Evolutionary conservation across 2,797 vertebrate species (phyloP).

Genomic region (Paramormyrops hopkinsi): DNA sequence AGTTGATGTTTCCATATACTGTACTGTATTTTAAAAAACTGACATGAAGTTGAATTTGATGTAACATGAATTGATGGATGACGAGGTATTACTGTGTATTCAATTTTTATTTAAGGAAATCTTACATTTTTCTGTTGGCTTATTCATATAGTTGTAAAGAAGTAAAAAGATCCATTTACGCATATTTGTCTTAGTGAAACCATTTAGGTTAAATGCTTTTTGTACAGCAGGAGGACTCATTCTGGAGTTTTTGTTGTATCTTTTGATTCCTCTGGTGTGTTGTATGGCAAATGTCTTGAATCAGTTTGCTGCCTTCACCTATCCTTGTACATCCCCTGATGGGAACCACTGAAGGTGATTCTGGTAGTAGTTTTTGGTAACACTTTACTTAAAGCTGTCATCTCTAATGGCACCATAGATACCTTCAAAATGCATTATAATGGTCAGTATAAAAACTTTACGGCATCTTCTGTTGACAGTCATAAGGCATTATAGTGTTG

Average conservation of each 20-base stretch:
- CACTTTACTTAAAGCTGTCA: background rate
- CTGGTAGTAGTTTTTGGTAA: background rate
- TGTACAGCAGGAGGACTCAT: background rate
- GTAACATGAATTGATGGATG: background rate
- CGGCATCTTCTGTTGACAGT: background rate
- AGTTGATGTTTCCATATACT: background rate
- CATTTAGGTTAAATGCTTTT: background rate
- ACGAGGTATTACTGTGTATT: background rate
- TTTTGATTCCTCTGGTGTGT: background rate
- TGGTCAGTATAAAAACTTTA: background rate
- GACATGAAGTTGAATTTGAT: background rate
- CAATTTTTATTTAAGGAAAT: background rate
- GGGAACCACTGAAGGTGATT: background rate
- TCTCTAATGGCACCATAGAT: background rate
- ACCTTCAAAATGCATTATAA: background rate
- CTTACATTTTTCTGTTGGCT: background rate
- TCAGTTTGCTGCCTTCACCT: background rate
- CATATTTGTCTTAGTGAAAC: background rate
- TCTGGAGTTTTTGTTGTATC: background rate
- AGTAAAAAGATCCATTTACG: background rate
- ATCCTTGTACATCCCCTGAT: background rate
- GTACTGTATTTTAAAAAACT: background rate
- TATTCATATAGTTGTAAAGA: background rate
- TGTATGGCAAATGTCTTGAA: background rate
- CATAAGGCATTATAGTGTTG: background rate